Evolutionary conservation across 2,797 vertebrate genomes (phyloP).

Genomic region (Pogoniulus pusillus): DNA sequence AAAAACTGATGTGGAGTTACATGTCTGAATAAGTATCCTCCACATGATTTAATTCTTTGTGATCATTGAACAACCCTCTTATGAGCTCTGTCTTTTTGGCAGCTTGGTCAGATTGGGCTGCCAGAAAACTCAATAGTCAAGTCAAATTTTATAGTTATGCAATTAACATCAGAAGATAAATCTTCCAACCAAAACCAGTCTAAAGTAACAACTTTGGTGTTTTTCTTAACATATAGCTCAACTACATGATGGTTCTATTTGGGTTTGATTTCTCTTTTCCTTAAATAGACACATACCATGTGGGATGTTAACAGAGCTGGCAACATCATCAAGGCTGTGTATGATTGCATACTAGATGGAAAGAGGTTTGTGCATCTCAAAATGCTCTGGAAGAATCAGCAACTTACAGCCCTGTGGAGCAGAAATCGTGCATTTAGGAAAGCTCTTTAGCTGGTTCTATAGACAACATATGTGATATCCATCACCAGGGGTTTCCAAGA

Average conservation of each 20-base stretch:
- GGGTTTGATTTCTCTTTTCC: background rate
- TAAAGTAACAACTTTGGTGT: background rate
- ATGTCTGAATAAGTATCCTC: background rate
- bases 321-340: background rate
- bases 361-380: background rate
- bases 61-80: background rate
- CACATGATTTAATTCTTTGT: background rate
- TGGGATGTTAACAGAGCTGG: background rate
- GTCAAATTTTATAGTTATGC: background rate
- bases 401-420: background rate
- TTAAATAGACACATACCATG: background rate
- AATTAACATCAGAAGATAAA: background rate
- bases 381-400: background rate
- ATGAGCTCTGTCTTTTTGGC: background rate
- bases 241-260: background rate
- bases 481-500: background rate
- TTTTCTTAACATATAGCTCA: background rate
- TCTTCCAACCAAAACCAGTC: background rate
- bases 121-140: background rate
- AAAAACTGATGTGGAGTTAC: background rate
- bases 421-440: background rate
- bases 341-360: background rate
- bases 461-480: background rate
- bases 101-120: background rate
- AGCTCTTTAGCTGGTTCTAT: background rate